phyloP scores from a whole-genome alignment of 2,797 vertebrate species.

The Muscicapa comitata region DNA sequence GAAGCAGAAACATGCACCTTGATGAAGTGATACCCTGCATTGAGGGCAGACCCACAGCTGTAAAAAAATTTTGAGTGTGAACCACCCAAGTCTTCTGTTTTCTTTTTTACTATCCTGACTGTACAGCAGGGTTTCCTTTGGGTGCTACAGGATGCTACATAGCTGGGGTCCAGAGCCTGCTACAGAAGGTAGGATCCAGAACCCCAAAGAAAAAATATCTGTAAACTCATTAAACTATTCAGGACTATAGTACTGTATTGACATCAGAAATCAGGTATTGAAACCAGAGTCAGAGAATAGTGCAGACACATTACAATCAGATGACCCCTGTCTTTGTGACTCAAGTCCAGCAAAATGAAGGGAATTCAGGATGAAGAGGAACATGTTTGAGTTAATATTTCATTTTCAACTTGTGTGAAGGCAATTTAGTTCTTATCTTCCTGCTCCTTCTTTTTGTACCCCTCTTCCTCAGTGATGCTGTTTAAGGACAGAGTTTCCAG shows the following conservation, averaged over 20 bases:
- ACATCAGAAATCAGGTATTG: background rate
- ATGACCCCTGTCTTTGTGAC: background rate
- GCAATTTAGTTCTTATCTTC: background rate
- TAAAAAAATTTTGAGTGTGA: background rate
- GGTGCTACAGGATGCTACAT: background rate
- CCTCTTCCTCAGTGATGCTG: background rate
- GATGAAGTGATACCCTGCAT: background rate
- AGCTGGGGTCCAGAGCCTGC: background rate
- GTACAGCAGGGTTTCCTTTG: accelerated
- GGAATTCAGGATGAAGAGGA: slow-evolving; percentile 7
- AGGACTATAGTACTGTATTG: background rate
- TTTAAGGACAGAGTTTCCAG: background rate
- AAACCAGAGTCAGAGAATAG: background rate
- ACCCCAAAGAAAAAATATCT: background rate
- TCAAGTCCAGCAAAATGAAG: background rate
- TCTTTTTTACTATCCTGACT: background rate
- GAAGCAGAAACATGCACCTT: background rate
- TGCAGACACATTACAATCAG: background rate
- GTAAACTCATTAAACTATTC: background rate
- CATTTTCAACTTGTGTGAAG: slow-evolving; percentile 29
- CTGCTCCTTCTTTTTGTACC: background rate
- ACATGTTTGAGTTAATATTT: slow-evolving; percentile 27
- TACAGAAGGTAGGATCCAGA: background rate
- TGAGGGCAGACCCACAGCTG: background rate
- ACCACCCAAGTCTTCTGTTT: background rate